phyloP scores from a whole-genome alignment of 2,797 vertebrate species.

The Rhinophrynus dorsalis region DNA sequence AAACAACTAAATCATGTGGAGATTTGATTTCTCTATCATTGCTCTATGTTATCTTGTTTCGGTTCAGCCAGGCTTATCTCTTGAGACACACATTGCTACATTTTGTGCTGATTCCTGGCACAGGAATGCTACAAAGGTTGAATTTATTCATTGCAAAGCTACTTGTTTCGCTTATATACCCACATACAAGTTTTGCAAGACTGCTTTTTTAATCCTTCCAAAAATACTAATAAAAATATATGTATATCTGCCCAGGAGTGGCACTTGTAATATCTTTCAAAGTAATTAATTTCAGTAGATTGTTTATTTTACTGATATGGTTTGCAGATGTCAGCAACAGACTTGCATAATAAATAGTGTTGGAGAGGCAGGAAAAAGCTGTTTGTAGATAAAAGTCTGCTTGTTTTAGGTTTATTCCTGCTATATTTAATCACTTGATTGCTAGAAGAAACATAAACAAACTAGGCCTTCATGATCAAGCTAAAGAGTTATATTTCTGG shows the following conservation, averaged over 20 bases:
- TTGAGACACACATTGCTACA: constrained; percentile 28
- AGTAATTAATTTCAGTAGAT: constrained; percentile 11
- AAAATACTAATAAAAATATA: background rate
- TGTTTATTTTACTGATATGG: constrained; percentile 8
- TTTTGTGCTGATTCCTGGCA: constrained; percentile 32
- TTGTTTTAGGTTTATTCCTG: background rate
- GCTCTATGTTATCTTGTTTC: constrained; percentile 23
- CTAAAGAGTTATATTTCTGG: no score
- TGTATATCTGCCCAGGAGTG: constrained; percentile 6
- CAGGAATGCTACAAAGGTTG: constrained; percentile 29
- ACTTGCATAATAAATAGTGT: background rate
- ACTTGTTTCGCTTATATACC: constrained; percentile 12
- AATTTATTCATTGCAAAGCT: constrained; percentile 19
- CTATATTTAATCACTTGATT: background rate
- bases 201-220: constrained; percentile 14
- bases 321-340: constrained; percentile 3
- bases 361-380: background rate
- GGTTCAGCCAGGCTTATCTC: constrained; percentile 22
- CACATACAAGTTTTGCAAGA: constrained; percentile 14
- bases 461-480: no score
- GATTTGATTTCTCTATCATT: constrained; percentile 43
- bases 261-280: constrained; percentile 15
- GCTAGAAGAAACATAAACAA: no score
- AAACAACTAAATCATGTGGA: constrained; percentile 10
- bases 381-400: background rate